Evolutionary conservation across 2,113 vertebrate genomes (phyloP).

Genomic region (Orientallactaga bullata): DNA sequence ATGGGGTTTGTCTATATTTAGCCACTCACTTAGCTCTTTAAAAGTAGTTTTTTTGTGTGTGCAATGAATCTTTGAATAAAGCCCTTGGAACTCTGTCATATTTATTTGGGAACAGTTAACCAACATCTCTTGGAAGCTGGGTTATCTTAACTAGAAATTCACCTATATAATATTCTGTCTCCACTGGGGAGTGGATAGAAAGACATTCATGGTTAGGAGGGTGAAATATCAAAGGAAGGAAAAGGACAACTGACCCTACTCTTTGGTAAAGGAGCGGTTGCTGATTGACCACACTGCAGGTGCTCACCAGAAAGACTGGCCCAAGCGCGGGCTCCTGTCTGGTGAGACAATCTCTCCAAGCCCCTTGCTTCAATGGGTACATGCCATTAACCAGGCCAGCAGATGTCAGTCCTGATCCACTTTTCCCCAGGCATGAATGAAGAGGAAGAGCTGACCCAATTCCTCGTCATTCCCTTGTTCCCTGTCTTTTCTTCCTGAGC

Average conservation of each 20-base stretch:
- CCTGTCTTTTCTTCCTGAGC: conserved; percentile 74
- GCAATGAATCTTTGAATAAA: conserved; percentile 14
- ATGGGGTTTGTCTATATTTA: not conserved
- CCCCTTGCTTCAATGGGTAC: conserved; percentile 69
- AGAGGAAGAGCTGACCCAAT: conserved; percentile 57
- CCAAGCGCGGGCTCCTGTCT: conserved; percentile 39
- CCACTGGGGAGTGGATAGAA: not conserved
- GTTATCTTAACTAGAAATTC: conserved; percentile 16
- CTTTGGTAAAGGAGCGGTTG: not conserved
- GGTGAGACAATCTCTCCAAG: conserved; percentile 64
- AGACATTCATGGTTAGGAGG: not conserved
- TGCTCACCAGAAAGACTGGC: conserved; percentile 28
- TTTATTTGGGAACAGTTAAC: not conserved
- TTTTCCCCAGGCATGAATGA: conserved; percentile 67
- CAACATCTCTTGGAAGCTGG: not conserved
- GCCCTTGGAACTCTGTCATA: not conserved
- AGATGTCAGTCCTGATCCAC: conserved; percentile 85
- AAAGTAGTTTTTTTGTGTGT: not conserved
- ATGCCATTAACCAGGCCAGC: conserved; percentile 81
- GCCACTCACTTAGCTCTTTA: not conserved
- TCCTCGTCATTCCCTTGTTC: conserved; percentile 63
- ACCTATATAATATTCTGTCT: not conserved
- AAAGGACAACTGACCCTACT: not conserved
- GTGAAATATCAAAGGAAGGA: not conserved
- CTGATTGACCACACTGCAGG: conserved; percentile 15